Evolutionary conservation across 64 coral and sea anemone genomes (phyloP).

Genomic region (Pocillopora damicornis): DNA sequence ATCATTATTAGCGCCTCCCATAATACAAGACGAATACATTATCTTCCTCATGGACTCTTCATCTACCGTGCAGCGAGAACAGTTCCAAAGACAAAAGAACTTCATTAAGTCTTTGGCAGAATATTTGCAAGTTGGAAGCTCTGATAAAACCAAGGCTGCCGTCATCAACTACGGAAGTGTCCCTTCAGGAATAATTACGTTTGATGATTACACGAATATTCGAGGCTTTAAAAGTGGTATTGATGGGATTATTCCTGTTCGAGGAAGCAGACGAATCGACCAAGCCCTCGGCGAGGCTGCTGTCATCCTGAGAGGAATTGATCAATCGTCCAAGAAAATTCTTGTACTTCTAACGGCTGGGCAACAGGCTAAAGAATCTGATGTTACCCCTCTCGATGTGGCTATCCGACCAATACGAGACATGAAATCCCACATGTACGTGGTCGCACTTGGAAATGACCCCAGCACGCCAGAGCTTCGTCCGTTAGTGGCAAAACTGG

Average conservation of each 20-base stretch:
- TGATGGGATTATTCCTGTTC: conserved; percentile 11
- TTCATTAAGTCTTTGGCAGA: conserved; percentile 66
- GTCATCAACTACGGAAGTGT: conserved; percentile 49
- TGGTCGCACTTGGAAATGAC: conserved; percentile 38
- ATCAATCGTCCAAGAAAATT: conserved; percentile 35
- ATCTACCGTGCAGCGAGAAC: conserved; percentile 26
- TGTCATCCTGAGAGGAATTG: conserved; percentile 6
- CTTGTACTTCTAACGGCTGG: conserved; percentile 38
- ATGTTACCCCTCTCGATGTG: conserved; percentile 24
- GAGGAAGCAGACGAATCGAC: conserved; percentile 46
- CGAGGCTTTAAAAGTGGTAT: conserved; percentile 15
- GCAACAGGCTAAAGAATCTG: conserved; percentile 4
- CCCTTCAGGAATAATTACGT: conserved; percentile 12
- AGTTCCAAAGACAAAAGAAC: conserved; percentile 51
- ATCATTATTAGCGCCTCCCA: neutral
- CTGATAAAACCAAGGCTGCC: conserved; percentile 41
- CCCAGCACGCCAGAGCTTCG: conserved; percentile 21
- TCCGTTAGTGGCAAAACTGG: conserved; percentile 2
- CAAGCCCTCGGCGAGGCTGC: conserved; percentile 41
- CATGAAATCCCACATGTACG: conserved; percentile 29
- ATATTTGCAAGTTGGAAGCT: conserved; percentile 40
- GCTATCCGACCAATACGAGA: conserved; percentile 10
- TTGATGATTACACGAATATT: conserved; percentile 13
- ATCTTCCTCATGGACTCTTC: conserved; percentile 79
- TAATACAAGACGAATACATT: conserved; percentile 27